phyloP scores from a whole-genome alignment of 2,797 vertebrate genomes.

The Ctenopoma multispine region DNA sequence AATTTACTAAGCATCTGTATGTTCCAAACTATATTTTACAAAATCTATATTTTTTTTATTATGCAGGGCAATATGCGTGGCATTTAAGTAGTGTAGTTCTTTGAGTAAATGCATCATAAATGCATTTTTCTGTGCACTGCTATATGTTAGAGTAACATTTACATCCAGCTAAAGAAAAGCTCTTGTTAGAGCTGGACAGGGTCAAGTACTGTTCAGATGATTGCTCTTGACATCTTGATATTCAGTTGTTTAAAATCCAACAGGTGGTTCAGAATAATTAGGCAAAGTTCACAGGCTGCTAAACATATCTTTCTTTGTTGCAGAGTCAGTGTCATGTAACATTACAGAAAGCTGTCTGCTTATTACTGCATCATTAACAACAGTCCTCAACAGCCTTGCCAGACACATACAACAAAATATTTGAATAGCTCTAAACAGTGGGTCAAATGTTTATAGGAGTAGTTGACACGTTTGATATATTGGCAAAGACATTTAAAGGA shows the following conservation, averaged over 20 bases:
- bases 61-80: not conserved
- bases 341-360: conserved; percentile 15
- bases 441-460: conserved; percentile 18
- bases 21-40: conserved; percentile 12
- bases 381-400: conserved; percentile 13
- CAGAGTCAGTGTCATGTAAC: conserved; percentile 21
- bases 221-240: conserved; percentile 52
- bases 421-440: conserved; percentile 19
- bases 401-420: conserved; percentile 28
- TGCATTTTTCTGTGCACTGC: conserved; percentile 18
- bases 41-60: not conserved
- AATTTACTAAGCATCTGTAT: conserved; percentile 10
- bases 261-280: conserved; percentile 57
- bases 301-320: conserved; percentile 27
- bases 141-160: conserved; percentile 26
- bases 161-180: conserved; percentile 57
- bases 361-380: conserved; percentile 24
- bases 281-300: conserved; percentile 9
- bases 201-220: conserved; percentile 41
- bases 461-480: conserved; percentile 28
- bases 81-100: not conserved
- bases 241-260: conserved; percentile 52
- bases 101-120: conserved; percentile 13
- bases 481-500: conserved; percentile 22
- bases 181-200: conserved; percentile 29